Percentiles rank a stretch among this genome's conserved stretches.
phyloP scores from a whole-genome alignment of 2,888 invertebrate species.

The Agelastica alni region DNA sequence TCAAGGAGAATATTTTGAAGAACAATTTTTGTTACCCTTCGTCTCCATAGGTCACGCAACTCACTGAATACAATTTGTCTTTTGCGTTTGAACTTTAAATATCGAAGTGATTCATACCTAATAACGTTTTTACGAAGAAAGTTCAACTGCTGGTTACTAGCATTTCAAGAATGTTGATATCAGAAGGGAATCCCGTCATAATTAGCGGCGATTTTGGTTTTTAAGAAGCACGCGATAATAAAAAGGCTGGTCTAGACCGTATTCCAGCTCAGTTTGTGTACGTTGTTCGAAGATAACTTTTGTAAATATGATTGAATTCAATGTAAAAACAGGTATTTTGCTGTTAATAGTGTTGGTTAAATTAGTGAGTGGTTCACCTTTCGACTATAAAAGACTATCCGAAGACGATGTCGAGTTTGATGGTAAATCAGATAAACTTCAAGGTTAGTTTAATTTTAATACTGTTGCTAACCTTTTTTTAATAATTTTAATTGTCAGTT shows the following conservation, averaged over 20 bases:
- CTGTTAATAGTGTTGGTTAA: slow-evolving; percentile 14
- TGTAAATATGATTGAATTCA: slow-evolving; percentile 7
- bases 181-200: neutral
- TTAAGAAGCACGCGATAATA: neutral
- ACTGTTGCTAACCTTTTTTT: no score
- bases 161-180: neutral
- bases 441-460: slow-evolving; percentile 10
- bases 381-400: neutral
- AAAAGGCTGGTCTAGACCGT: neutral
- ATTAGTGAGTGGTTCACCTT: slow-evolving; percentile 19
- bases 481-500: no score
- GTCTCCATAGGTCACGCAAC: no score
- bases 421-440: neutral
- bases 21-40: no score
- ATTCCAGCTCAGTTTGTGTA: slow-evolving; percentile 1
- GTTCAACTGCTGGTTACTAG: neutral
- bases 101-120: no score
- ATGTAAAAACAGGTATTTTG: slow-evolving; percentile 20
- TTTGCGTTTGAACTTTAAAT: no score
- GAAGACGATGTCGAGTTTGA: neutral
- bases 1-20: no score
- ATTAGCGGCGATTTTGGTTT: neutral
- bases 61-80: no score
- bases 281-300: neutral
- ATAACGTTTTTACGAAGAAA: no score